These are phyloP conservation scores for Trialeurodes vaporariorum DNA, from an alignment of 1,140 invertebrate species.

Conservation along the genomic window DNA sequence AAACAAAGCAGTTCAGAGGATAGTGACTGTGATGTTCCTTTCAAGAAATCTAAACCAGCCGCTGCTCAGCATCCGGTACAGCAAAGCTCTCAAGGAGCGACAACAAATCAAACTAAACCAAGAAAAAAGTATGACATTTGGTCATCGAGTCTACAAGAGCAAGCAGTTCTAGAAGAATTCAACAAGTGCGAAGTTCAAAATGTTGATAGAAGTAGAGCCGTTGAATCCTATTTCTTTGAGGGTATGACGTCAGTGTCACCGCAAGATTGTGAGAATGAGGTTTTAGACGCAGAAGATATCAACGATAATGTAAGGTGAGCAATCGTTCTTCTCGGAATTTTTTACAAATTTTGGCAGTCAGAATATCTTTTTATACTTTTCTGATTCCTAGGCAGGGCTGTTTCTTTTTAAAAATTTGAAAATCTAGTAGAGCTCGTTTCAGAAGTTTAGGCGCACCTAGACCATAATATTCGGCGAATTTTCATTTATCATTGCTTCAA, in stretches of 20 bases:
- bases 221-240: background rate
- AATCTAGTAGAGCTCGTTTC: too few species aligned
- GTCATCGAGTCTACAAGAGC: background rate
- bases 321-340: too few species aligned
- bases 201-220: background rate
- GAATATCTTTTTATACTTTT: too few species aligned
- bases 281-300: background rate
- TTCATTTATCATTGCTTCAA: too few species aligned
- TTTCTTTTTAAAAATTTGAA: too few species aligned
- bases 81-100: background rate
- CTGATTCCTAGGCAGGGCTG: too few species aligned
- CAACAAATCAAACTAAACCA: background rate
- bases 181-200: background rate
- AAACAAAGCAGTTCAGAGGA: background rate
- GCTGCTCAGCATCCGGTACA: background rate
- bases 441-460: too few species aligned
- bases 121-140: background rate
- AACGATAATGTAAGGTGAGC: background rate
- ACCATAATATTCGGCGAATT: too few species aligned
- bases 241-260: background rate
- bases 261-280: background rate
- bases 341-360: too few species aligned
- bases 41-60: background rate
- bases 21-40: background rate
- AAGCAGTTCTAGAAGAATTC: background rate